Conservation (phyloP, 2,888 invertebrate species). For the Nephrocerus scutellatus region DNA sequence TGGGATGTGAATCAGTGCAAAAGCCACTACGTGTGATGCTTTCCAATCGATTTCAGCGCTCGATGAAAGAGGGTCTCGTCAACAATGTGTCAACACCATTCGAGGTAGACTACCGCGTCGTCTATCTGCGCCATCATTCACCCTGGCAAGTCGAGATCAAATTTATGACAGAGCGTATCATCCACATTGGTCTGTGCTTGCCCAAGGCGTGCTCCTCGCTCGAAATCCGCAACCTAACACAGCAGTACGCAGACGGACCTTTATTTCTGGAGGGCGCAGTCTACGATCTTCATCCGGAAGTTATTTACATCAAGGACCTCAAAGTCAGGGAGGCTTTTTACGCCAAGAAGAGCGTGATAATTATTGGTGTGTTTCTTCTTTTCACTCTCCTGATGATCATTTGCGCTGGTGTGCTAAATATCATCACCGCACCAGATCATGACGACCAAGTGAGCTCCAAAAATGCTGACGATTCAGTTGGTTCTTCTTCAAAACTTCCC, state of each 20-base stretch:
- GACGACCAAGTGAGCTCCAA: too few species aligned
- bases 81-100: constrained; percentile 44
- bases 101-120: constrained; percentile 44
- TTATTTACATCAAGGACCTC: constrained; percentile 44
- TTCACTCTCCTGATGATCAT: constrained; percentile 34
- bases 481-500: not conserved
- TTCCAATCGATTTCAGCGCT: constrained; percentile 40
- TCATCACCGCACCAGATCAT: too few species aligned
- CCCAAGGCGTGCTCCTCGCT: constrained; percentile 47
- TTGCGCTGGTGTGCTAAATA: too few species aligned
- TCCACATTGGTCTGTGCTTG: constrained; percentile 52
- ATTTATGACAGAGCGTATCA: constrained; percentile 46
- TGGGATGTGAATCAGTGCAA: constrained; percentile 49
- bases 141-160: constrained; percentile 48
- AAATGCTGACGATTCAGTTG: too few species aligned
- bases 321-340: constrained; percentile 38
- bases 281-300: constrained; percentile 41
- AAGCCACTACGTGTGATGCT: constrained; percentile 41
- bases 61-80: constrained; percentile 44
- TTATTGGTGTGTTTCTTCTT: constrained; percentile 31
- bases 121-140: constrained; percentile 46
- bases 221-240: constrained; percentile 43
- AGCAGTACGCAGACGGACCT: constrained; percentile 35
- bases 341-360: constrained; percentile 36
- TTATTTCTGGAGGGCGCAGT: constrained; percentile 40